Evolutionary conservation across 2,888 invertebrate species (phyloP).

Genomic region (Amphipyra tragopoginis): DNA sequence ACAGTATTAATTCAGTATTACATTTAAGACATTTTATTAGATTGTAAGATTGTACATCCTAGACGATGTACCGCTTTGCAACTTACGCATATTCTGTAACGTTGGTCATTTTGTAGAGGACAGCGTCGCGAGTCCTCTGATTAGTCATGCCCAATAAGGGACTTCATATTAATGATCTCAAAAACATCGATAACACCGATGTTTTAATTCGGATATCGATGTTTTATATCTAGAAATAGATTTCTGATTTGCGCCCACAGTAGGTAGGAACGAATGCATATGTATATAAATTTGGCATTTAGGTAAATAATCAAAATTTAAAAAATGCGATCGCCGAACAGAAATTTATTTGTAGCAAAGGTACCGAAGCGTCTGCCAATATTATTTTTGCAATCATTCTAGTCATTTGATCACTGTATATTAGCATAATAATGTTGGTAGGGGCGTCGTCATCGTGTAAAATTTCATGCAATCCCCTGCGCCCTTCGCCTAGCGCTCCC

Average conservation of each 20-base stretch:
- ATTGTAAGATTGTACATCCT: constrained; percentile 64
- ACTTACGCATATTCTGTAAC: constrained; percentile 68
- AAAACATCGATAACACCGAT: constrained; percentile 64
- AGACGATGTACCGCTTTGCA: constrained; percentile 70
- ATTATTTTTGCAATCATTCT: constrained; percentile 47
- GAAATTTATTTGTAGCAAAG: constrained; percentile 66
- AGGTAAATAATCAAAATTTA: constrained; percentile 53
- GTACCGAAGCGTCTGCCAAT: constrained; percentile 63
- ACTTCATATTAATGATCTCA: constrained; percentile 54
- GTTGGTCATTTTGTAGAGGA: constrained; percentile 55
- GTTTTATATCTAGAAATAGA: constrained; percentile 59
- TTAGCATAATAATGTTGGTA: constrained; percentile 53
- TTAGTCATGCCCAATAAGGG: constrained; percentile 38
- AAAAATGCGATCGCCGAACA: constrained; percentile 62
- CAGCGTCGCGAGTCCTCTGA: constrained; percentile 30
- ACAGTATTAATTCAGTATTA: constrained; percentile 73
- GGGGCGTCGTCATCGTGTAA: constrained; percentile 60
- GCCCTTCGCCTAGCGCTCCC: constrained; percentile 84
- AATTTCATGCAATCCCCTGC: constrained; percentile 74
- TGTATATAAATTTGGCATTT: constrained; percentile 59
- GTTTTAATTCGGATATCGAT: constrained; percentile 54
- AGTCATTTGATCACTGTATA: constrained; percentile 47
- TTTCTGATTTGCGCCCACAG: constrained; percentile 67
- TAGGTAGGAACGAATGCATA: constrained; percentile 43
- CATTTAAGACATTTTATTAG: constrained; percentile 62